Conservation (phyloP, 2,113 vertebrate genomes). For the Gadus chalcogrammus region DNA sequence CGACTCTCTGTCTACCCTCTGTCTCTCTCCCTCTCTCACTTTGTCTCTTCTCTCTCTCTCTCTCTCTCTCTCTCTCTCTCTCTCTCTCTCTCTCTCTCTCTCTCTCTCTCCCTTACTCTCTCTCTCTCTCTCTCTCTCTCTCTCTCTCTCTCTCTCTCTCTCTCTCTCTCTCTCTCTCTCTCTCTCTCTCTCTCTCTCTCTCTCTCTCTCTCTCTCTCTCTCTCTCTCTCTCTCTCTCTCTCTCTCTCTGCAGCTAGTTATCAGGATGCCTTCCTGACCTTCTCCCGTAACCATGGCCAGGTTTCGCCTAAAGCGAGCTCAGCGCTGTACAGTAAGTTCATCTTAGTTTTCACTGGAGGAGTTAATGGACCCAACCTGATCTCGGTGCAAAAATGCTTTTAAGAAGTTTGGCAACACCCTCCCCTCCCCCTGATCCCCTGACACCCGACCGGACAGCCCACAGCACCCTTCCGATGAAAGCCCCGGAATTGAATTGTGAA, state of each 20-base stretch:
- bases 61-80: too few species aligned
- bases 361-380: slow-evolving; percentile 34
- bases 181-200: too few species aligned
- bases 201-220: too few species aligned
- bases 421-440: background rate
- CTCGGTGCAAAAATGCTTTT: slow-evolving; percentile 25
- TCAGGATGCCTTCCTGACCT: slow-evolving; percentile 33
- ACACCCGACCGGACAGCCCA: too few species aligned
- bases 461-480: too few species aligned
- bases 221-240: background rate
- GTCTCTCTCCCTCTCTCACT: slow-evolving; percentile 47
- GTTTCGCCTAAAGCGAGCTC: slow-evolving; percentile 31
- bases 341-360: slow-evolving; percentile 23
- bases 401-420: slow-evolving; percentile 8
- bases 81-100: too few species aligned
- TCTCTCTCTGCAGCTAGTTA: slow-evolving; percentile 18
- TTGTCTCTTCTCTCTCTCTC: slow-evolving; percentile 12
- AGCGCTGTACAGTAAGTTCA: slow-evolving; percentile 3
- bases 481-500: too few species aligned
- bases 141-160: too few species aligned
- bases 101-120: too few species aligned
- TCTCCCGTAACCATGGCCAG: slow-evolving; percentile 37
- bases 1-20: background rate
- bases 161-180: too few species aligned
- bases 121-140: too few species aligned